Percentiles rank a stretch among this genome's conserved stretches.
phyloP scores from a whole-genome alignment of 2,113 vertebrate species.

The Orthochromis indermauri region DNA sequence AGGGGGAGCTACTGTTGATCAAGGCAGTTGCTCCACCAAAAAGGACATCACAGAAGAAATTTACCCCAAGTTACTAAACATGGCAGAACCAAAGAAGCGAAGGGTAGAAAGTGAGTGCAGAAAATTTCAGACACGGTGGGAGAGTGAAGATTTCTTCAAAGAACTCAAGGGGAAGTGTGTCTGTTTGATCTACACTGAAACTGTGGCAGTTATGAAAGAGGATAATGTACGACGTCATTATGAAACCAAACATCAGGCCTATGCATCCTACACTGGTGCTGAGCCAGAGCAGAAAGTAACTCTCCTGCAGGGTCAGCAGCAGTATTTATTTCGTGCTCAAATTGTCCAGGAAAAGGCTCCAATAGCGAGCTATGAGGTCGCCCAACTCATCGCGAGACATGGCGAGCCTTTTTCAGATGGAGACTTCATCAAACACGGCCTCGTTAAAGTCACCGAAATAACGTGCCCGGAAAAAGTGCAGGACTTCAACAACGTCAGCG shows the following conservation, averaged over 20 bases:
- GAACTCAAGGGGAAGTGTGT: accelerated
- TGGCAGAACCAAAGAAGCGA: accelerated
- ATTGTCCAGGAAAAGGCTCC: accelerated
- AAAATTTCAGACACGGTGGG: accelerated
- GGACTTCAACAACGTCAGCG: accelerated
- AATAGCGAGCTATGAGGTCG: accelerated
- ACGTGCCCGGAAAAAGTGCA: too few species aligned
- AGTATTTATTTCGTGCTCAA: accelerated
- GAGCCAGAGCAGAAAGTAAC: accelerated
- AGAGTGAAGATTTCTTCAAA: neutral
- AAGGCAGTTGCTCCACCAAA: neutral
- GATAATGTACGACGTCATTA: neutral
- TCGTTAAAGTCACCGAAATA: too few species aligned
- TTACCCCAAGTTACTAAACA: neutral
- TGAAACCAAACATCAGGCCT: neutral
- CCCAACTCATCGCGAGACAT: too few species aligned
- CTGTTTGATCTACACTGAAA: neutral
- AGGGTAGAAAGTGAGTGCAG: neutral
- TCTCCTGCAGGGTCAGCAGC: accelerated
- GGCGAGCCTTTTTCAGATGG: too few species aligned
- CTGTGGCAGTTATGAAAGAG: neutral
- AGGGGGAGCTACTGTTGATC: accelerated
- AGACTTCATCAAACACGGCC: too few species aligned
- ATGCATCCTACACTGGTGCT: accelerated
- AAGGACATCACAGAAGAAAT: neutral